Evolutionary conservation across 2,888 invertebrate genomes (phyloP).

Genomic region (Torymus aiolomorphi): DNA sequence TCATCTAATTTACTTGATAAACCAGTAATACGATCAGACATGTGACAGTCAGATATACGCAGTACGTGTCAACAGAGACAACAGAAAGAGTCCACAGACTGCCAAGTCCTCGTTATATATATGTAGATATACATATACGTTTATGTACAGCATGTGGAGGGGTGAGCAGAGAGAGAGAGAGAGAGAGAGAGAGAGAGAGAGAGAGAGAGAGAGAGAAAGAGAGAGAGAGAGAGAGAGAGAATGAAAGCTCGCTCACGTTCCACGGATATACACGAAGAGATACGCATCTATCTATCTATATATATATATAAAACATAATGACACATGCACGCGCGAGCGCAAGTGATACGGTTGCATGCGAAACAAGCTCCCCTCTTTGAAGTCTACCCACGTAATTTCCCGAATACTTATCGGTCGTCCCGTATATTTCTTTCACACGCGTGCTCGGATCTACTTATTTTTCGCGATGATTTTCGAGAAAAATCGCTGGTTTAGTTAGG

Average conservation of each 20-base stretch:
- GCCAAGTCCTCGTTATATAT: background rate
- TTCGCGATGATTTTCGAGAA: too few species aligned
- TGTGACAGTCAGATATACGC: too few species aligned
- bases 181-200: background rate
- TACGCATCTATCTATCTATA: background rate
- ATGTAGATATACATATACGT: slow-evolving; percentile 8
- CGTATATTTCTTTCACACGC: background rate
- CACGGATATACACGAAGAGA: background rate
- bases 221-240: background rate
- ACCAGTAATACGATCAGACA: too few species aligned
- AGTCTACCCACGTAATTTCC: too few species aligned
- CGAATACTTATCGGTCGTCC: background rate
- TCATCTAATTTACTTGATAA: too few species aligned
- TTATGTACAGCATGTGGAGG: too few species aligned
- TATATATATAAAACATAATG: slow-evolving; percentile 16
- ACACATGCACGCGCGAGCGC: slow-evolving; percentile 37
- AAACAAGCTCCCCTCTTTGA: slow-evolving; percentile 25
- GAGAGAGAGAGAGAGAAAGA: background rate
- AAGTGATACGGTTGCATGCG: slow-evolving; percentile 41
- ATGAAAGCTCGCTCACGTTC: slow-evolving; percentile 42
- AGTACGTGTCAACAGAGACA: too few species aligned
- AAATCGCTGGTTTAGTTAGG: too few species aligned
- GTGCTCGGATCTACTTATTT: background rate
- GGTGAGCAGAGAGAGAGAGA: background rate
- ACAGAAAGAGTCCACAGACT: background rate